Percentiles rank a stretch among this genome's conserved stretches.
phyloP scores from a whole-genome alignment of 2,113 vertebrate species.

The Bubo blakistoni region DNA sequence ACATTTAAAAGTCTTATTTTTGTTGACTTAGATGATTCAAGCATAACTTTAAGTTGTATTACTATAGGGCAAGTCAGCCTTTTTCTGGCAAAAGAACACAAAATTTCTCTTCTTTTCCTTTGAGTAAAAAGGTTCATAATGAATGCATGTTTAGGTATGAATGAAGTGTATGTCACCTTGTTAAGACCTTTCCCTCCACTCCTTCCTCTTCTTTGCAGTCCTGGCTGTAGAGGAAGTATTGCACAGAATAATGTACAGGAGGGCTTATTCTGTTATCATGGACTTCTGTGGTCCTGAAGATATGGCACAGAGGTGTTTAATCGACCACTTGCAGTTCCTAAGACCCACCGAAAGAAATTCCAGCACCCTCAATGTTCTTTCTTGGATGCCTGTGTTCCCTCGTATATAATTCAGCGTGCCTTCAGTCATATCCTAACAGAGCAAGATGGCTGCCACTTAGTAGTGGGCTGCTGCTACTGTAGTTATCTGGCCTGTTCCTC shows the following conservation, averaged over 20 bases:
- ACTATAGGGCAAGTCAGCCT: not conserved
- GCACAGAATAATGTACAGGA: not conserved
- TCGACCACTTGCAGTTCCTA: not conserved
- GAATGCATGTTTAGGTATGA: not conserved
- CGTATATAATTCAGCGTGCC: fast-evolving
- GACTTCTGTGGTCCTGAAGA: not conserved
- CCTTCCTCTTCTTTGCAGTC: not conserved
- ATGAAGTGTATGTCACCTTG: not conserved
- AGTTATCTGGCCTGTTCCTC: not conserved
- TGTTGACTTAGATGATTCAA: not conserved
- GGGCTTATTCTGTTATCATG: not conserved
- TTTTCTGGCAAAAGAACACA: not conserved
- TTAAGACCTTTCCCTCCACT: not conserved
- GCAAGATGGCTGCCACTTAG: not conserved
- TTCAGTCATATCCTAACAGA: not conserved
- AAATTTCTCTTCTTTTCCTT: not conserved
- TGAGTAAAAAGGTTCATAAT: not conserved
- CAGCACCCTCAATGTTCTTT: not conserved
- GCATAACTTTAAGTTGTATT: not conserved
- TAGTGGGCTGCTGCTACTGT: not conserved
- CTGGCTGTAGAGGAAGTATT: not conserved
- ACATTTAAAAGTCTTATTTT: not conserved
- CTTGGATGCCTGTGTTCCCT: not conserved
- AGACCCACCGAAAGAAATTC: not conserved
- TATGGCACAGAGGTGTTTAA: not conserved